Base-by-base conservation (phyloP, 1,140 invertebrate species). In the Drosophila nannoptera region DNA sequence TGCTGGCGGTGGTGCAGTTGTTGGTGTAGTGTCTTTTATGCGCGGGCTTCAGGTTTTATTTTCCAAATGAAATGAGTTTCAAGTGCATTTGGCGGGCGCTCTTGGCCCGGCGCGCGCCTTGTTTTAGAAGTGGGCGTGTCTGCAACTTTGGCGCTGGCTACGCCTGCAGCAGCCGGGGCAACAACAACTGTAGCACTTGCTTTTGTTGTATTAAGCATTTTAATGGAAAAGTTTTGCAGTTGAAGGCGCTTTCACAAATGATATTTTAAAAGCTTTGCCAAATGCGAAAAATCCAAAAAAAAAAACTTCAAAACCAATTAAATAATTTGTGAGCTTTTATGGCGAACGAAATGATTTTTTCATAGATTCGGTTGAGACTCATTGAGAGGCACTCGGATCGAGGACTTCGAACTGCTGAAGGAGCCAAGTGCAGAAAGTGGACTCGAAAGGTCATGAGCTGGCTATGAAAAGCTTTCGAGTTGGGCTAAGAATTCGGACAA, bases 21-120 rank as follows among this genome's bases (percentile, higher is more conserved):
- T 52, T 59, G 52, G 52, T 55, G 62, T 54, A 33, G 61, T 86
- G 77, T 84, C 80, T 84, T 84, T 86, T 86, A 77, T 86, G 59
- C 74, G 61, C 59, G 31, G 22, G 67, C 69, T 81, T n/a, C 81
- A 86, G 77, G 81, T 86, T 86, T 86, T 86, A 81, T 86, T 86
- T 86, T 86, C 81, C 82, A 75, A 86, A 86, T 86, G 81, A 86
- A 86, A 86, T 86, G 81, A 86, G 81, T 86, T 86, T 86, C 70
- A 86, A 86, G 81, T 86, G 81, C 81, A 86, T 86, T 84, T 84
- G 81, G 62, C 66, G 72, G 75, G 75, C 54, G 65, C 69, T 73
- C 64, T 67, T 35, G 55, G 35, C 35, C 0, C 56, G 58, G 43
- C 56, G 43, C 54, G 69, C 69, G 69, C 69, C 69, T 63, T 60